Evolutionary conservation across 2,797 vertebrate species (phyloP).

Genomic region (Premnoplex brunnescens): DNA sequence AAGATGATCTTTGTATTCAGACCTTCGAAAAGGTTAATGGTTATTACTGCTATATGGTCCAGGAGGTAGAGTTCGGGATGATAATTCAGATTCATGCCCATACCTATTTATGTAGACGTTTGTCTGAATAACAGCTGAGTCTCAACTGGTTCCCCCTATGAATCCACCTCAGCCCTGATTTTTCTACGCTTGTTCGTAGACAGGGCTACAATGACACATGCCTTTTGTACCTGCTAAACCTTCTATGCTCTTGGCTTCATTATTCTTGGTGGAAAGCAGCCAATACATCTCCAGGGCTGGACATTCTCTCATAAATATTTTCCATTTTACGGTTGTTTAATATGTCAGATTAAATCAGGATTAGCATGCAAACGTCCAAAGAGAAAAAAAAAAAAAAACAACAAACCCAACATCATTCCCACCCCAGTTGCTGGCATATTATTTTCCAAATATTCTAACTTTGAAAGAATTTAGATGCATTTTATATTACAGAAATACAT

Average conservation of each 20-base stretch:
- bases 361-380: neutral
- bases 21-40: conserved; percentile 45
- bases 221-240: neutral
- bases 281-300: neutral
- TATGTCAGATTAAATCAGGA: neutral
- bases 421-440: neutral
- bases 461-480: neutral
- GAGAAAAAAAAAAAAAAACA: neutral
- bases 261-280: neutral
- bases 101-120: neutral
- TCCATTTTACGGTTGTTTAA: neutral
- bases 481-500: neutral
- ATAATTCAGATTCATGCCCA: neutral
- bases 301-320: neutral
- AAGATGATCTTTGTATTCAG: neutral
- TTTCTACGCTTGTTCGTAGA: neutral
- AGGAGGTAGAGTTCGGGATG: conserved; percentile 9
- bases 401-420: neutral
- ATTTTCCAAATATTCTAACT: neutral
- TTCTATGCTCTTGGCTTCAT: neutral
- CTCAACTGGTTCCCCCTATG: neutral
- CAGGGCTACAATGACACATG: too few species aligned
- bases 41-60: conserved; percentile 18
- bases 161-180: neutral
- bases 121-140: neutral